Percentiles rank a stretch among this genome's conserved stretches.
These are phyloP conservation scores for Tyria jacobaeae DNA, from an alignment of 2,888 invertebrate genomes.

Conservation along the genomic window DNA sequence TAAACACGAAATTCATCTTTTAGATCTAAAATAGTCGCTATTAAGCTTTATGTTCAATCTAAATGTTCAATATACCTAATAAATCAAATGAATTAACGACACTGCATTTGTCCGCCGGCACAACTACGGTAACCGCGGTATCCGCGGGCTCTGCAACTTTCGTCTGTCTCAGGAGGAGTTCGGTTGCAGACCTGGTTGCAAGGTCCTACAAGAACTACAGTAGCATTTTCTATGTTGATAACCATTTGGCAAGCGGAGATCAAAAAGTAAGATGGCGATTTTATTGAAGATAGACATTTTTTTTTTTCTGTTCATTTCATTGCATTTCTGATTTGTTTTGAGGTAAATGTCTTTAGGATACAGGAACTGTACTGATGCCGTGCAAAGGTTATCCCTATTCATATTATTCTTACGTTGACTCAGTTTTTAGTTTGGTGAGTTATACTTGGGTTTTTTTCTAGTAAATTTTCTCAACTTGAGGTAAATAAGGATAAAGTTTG, in stretches of 20 bases:
- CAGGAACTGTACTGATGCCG: background rate
- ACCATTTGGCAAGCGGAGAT: constrained; percentile 13
- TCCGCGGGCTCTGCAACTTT: constrained; percentile 33
- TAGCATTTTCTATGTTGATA: constrained; percentile 10
- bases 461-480: background rate
- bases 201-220: constrained; percentile 18
- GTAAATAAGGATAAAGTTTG: background rate
- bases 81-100: constrained; percentile 1
- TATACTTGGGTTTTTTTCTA: background rate
- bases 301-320: background rate
- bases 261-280: constrained; percentile 11
- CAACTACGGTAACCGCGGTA: background rate
- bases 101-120: constrained; percentile 1
- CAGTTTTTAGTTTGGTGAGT: background rate
- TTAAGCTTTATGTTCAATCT: no score
- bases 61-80: background rate
- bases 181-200: constrained; percentile 29
- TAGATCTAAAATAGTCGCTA: no score
- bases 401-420: background rate
- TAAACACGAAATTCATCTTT: no score
- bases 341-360: background rate
- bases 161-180: constrained; percentile 21
- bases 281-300: constrained; percentile 12
- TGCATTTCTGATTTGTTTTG: no score
- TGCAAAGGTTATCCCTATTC: background rate